Evolutionary conservation across 2,888 invertebrate species (phyloP), one percentile per base, ranked within the genome.

Genomic region (Polymixis flavicincta): DNA sequence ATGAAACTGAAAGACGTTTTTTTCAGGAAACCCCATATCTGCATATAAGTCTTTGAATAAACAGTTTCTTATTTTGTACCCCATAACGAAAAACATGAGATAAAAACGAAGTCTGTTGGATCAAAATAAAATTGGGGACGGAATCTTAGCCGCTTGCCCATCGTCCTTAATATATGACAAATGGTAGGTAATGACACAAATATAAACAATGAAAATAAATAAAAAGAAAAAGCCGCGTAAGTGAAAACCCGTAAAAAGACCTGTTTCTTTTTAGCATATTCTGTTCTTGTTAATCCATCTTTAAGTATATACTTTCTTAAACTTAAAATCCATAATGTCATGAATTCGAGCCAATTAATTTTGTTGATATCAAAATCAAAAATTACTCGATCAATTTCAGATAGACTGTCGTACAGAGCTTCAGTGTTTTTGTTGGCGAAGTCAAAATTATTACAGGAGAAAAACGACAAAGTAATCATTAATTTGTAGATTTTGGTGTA

Each of bases 301-400:
- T 86, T 1, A 6, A 74, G 0, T 9, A 74, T 22, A 28, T 54
- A 63, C n/a, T 74, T 54, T 8, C 74, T 73, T 0, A 90, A 0
- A 0, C 91, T 90, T 0, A 90, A 4, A 2, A 25, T 32, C 88
- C 88, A 89, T 0, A 82, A 48, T 0, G 73, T 8, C 48, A 89
- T 54, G 54, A 83, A 84, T 14, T 88, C 86, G 1, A 48, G 32
- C 83, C 86, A 88, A 50, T 90, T 71, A 0, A 90, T 70, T 8
- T 68, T 72, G 0, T 76, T 74, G 0, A 86, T 74, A 52, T 91
- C 88, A 22, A 89, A 90, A 59, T 89, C 80, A 59, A 83, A 91
- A 7, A 91, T 89, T 0, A 63, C 70, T 54, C 74, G 85, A 78
- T 91, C 91, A 13, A 52, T 68, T 3, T 78, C 45, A 0, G 85